These are phyloP conservation scores for Motacilla tschutschensis DNA, from an alignment of 2,113 vertebrate species.

Conservation along the genomic window DNA sequence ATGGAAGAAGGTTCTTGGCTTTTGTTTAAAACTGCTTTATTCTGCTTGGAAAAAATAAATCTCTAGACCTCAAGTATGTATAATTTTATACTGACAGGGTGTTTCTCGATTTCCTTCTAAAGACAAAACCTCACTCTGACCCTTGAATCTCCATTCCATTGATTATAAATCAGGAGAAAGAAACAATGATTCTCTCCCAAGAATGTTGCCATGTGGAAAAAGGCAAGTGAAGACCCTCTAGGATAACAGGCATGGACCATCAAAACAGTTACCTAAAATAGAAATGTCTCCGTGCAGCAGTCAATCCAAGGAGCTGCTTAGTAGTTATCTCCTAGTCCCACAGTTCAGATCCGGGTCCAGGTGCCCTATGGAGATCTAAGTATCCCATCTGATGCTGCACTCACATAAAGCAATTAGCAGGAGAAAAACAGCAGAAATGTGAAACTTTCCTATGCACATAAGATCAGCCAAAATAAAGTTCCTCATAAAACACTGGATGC, in stretches of 20 bases:
- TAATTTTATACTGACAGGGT: background rate
- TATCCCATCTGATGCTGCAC: background rate
- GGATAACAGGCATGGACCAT: background rate
- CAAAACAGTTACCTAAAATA: background rate
- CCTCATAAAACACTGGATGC: background rate
- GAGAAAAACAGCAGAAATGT: background rate
- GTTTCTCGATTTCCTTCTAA: background rate
- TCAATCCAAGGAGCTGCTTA: background rate
- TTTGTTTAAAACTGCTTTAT: background rate
- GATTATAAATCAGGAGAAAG: background rate
- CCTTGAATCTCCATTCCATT: background rate
- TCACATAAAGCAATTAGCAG: background rate
- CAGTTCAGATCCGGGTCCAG: background rate
- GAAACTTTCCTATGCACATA: background rate
- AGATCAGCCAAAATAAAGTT: background rate
- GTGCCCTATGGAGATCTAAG: background rate
- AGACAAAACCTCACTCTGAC: background rate
- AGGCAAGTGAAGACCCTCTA: background rate
- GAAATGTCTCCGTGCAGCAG: background rate
- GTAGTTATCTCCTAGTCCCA: background rate
- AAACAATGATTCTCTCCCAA: background rate
- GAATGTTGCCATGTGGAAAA: background rate
- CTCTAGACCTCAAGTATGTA: background rate
- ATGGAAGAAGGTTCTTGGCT: background rate
- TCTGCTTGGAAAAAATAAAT: background rate